phyloP scores from a whole-genome alignment of 2,113 vertebrate genomes.

The Lagopus leucura region DNA sequence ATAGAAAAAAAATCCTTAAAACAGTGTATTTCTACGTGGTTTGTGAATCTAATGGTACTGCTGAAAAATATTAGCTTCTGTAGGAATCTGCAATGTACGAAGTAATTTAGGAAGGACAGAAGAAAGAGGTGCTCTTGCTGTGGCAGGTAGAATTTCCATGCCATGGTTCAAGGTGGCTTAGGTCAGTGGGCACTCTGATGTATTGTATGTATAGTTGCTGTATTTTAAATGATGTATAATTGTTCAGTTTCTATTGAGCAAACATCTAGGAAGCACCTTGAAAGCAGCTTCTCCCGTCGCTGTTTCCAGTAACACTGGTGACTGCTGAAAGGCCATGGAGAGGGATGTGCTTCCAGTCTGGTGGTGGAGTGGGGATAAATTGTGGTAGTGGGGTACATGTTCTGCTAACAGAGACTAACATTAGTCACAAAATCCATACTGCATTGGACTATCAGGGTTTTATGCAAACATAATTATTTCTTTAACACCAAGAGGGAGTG shows the following conservation, averaged over 20 bases:
- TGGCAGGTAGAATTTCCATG: not conserved
- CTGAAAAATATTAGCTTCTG: not conserved
- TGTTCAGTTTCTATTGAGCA: not conserved
- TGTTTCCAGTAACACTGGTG: not conserved
- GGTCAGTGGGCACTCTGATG: not conserved
- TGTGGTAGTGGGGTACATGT: not conserved
- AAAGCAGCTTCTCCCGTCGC: not conserved
- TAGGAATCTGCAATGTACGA: not conserved
- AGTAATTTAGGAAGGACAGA: not conserved
- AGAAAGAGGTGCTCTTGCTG: not conserved
- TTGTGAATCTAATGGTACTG: not conserved
- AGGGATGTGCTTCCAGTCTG: not conserved
- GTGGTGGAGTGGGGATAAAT: not conserved
- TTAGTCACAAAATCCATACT: not conserved
- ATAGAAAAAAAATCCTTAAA: conserved; percentile 7
- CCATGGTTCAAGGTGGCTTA: not conserved
- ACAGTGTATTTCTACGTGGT: not conserved
- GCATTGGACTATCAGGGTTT: not conserved
- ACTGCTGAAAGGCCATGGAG: not conserved
- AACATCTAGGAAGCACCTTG: not conserved
- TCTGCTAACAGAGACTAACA: not conserved
- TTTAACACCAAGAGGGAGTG: not conserved
- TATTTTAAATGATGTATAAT: not conserved
- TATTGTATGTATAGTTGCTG: not conserved
- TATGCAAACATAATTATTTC: conserved; percentile 13